Percentiles rank a stretch among this genome's conserved stretches.
Conservation (phyloP, 1,140 invertebrate species). For the Euschistus heros region DNA sequence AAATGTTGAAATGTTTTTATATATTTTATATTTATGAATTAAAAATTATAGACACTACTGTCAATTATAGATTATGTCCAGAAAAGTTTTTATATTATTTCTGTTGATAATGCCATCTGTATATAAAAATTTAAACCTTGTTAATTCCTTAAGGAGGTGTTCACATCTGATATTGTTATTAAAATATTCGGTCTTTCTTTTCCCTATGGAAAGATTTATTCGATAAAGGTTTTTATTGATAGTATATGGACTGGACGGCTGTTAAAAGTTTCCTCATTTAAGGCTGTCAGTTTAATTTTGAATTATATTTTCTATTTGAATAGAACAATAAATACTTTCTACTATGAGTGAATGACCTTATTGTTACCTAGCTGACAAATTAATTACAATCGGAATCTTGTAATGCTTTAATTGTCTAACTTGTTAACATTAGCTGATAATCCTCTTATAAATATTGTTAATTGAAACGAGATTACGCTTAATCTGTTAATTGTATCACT, state of each 20-base stretch:
- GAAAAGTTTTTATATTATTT: not conserved
- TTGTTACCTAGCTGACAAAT: no score
- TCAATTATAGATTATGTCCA: slow-evolving; percentile 12
- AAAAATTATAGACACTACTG: slow-evolving; percentile 5
- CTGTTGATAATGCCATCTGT: not conserved
- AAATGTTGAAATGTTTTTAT: slow-evolving; percentile 12
- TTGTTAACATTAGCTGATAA: no score
- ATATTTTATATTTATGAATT: slow-evolving; percentile 16
- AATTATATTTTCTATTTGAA: no score
- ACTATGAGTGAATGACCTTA: no score
- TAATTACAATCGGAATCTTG: no score
- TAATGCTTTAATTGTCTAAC: no score
- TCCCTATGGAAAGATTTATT: no score
- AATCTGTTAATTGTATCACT: slow-evolving; percentile 8
- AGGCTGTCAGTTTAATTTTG: not conserved
- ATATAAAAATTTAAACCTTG: not conserved
- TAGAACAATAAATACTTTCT: no score
- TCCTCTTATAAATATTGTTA: slow-evolving; percentile 4
- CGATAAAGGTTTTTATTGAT: no score
- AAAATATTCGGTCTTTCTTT: no score
- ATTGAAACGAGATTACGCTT: slow-evolving; percentile 7
- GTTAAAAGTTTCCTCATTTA: not conserved
- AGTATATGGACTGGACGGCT: not conserved
- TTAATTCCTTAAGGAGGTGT: not conserved
- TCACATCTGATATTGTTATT: no score